phyloP scores from a whole-genome alignment of 2,797 vertebrate genomes.

The Chrosomus eos region DNA sequence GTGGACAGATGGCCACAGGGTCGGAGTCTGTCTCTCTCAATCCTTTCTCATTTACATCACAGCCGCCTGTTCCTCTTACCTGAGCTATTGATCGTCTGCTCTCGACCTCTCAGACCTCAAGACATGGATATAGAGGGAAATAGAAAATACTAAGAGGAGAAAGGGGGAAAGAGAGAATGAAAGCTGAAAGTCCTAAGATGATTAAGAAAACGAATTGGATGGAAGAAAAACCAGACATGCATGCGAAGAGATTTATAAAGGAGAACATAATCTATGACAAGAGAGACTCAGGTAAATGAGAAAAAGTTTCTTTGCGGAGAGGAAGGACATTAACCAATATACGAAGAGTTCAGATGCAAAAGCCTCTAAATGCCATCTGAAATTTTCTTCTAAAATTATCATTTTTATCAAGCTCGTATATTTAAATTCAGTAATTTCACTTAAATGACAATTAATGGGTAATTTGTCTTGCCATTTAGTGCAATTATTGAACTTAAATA shows the following conservation, averaged over 20 bases:
- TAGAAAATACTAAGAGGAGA: not conserved
- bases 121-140: not conserved
- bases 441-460: no score
- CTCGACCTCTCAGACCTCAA: slow-evolving; percentile 13
- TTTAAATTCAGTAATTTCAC: no score
- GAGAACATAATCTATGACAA: slow-evolving; percentile 1
- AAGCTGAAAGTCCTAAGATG: not conserved
- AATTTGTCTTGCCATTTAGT: no score
- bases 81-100: slow-evolving; percentile 23
- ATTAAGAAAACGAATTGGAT: not conserved
- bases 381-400: no score
- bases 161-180: not conserved
- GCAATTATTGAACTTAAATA: no score
- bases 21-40: slow-evolving; percentile 1
- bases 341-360: no score
- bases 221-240: not conserved
- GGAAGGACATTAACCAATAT: not conserved
- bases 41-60: slow-evolving; percentile 17
- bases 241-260: not conserved
- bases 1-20: slow-evolving; percentile 4
- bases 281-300: not conserved
- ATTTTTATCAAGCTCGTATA: no score
- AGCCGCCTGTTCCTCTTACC: not conserved
- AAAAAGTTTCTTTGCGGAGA: not conserved
- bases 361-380: no score